Conservation (phyloP, 2,113 vertebrate genomes). For the Philantomba maxwellii region DNA sequence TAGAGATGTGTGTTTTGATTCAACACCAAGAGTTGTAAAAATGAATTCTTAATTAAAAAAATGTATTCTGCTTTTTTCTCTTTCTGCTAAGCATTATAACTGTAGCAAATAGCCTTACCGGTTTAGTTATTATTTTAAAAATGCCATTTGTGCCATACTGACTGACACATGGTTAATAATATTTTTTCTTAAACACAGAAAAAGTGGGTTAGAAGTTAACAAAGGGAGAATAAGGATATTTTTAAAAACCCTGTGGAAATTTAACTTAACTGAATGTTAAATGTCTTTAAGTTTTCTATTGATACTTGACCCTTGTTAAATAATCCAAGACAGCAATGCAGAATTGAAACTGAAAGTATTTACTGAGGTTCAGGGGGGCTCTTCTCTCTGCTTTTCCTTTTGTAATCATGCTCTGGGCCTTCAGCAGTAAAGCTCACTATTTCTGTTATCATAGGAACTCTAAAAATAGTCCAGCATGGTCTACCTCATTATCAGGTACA, state of each 20-base stretch:
- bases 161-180: neutral
- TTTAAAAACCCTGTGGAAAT: neutral
- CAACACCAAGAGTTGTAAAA: neutral
- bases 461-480: neutral
- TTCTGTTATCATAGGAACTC: neutral
- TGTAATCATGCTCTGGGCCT: neutral
- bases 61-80: neutral
- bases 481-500: neutral
- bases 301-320: neutral
- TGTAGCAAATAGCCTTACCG: neutral
- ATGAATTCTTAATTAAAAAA: neutral
- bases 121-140: neutral
- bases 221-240: neutral
- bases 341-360: constrained; percentile 15
- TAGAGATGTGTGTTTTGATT: neutral
- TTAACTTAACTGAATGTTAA: neutral
- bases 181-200: neutral
- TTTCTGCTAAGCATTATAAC: neutral
- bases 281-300: neutral
- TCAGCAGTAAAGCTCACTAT: neutral
- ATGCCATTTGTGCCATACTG: neutral
- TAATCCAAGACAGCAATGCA: neutral
- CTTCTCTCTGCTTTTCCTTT: neutral
- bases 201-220: neutral
- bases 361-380: neutral